Evolutionary conservation across 1,140 invertebrate genomes (phyloP).

Genomic region (Kradibia gibbosae): DNA sequence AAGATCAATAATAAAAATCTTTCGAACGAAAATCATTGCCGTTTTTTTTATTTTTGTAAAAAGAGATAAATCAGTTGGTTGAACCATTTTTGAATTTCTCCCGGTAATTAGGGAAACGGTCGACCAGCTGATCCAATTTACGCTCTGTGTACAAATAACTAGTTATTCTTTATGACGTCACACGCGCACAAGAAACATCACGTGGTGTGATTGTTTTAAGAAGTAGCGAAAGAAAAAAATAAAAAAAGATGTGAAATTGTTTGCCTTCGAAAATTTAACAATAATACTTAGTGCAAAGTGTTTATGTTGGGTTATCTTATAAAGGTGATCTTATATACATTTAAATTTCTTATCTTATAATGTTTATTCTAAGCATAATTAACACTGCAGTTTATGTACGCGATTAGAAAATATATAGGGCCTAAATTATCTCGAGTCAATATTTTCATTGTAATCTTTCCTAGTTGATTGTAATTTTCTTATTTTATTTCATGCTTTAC

Average conservation of each 20-base stretch:
- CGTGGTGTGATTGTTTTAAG: conserved; percentile 36
- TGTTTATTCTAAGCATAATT: not conserved
- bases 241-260: conserved; percentile 9
- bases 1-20: too few relatives aligned
- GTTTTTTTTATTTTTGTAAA: too few relatives aligned
- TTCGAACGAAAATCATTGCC: too few relatives aligned
- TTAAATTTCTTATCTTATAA: not conserved
- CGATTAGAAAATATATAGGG: not conserved
- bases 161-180: not conserved
- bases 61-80: too few relatives aligned
- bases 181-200: not conserved
- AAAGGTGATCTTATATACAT: not conserved
- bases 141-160: not conserved
- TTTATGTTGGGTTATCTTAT: not conserved
- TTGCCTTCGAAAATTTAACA: not conserved
- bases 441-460: not conserved
- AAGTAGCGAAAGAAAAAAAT: conserved; percentile 5
- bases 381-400: not conserved
- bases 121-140: conserved; percentile 6
- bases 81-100: too few relatives aligned
- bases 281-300: not conserved
- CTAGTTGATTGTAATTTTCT: conserved; percentile 13
- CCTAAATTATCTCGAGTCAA: conserved; percentile 2
- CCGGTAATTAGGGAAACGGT: not conserved
- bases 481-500: too few relatives aligned